These are phyloP conservation scores for Pachydiplax longipennis DNA, from an alignment of 2,888 invertebrate genomes.

Conservation along the genomic window DNA sequence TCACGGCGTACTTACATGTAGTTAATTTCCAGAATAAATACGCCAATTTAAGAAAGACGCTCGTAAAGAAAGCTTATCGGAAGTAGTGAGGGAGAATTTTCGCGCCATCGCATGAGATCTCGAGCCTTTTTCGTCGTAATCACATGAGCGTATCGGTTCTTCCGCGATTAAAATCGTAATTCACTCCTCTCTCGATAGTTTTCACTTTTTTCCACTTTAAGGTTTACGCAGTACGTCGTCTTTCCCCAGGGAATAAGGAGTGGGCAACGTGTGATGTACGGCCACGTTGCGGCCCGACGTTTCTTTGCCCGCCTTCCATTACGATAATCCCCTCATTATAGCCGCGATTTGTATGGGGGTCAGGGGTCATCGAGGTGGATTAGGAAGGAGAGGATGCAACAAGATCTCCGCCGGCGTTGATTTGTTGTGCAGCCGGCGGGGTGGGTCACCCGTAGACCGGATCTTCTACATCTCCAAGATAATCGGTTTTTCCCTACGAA, in stretches of 20 bases:
- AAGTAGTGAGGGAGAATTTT: no score
- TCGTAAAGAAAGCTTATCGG: no score
- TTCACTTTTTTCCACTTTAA: no score
- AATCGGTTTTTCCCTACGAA: background rate
- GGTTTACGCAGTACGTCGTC: background rate
- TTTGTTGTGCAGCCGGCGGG: background rate
- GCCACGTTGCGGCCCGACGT: background rate
- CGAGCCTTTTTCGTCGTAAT: no score
- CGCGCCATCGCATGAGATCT: no score
- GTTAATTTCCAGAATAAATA: no score
- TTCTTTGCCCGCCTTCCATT: background rate
- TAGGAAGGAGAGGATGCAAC: background rate
- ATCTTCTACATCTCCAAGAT: background rate
- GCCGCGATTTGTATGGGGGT: background rate
- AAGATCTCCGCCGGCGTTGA: background rate
- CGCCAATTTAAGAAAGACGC: no score
- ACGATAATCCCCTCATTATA: background rate
- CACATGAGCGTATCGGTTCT: no score
- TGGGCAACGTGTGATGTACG: background rate
- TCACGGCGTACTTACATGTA: no score
- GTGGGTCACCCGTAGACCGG: background rate
- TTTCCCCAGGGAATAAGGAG: background rate
- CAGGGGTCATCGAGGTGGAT: background rate
- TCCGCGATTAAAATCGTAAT: no score
- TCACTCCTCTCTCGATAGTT: no score